Percentiles rank a stretch among this genome's conserved stretches.
These are phyloP conservation scores for Halichondria panicea DNA, from an alignment of 37 sponge, comb jelly and placozoan genomes.

Conservation along the genomic window DNA sequence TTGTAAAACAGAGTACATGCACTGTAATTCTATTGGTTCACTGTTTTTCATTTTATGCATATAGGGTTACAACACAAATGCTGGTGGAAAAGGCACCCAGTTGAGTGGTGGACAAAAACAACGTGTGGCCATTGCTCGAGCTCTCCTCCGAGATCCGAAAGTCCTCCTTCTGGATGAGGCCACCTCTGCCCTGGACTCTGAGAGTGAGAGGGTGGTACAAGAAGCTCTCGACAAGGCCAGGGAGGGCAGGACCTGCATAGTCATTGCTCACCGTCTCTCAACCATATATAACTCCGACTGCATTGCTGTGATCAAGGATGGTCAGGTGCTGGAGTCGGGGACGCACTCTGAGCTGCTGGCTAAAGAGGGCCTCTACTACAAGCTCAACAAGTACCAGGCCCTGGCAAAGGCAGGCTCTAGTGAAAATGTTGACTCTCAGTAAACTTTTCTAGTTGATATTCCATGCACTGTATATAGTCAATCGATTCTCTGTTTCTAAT, in stretches of 20 bases:
- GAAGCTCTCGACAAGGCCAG: slow-evolving; percentile 76
- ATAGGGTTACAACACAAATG: slow-evolving; percentile 60
- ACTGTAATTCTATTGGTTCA: too few species aligned
- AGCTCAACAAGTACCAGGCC: slow-evolving; percentile 57
- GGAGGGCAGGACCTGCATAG: slow-evolving; percentile 76
- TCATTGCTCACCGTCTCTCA: slow-evolving; percentile 81
- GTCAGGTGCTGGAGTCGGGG: slow-evolving; percentile 58
- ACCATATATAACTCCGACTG: slow-evolving; percentile 75
- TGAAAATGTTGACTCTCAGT: too few species aligned
- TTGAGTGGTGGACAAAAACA: slow-evolving; percentile 74
- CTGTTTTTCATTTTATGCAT: neutral
- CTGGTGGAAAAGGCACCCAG: slow-evolving; percentile 61
- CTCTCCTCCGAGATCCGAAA: slow-evolving; percentile 64
- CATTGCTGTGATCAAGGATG: slow-evolving; percentile 73
- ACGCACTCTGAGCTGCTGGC: slow-evolving; percentile 69
- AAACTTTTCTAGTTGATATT: too few species aligned
- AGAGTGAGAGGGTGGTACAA: slow-evolving; percentile 78
- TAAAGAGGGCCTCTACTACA: slow-evolving; percentile 61
- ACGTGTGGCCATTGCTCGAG: slow-evolving; percentile 73
- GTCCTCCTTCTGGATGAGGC: slow-evolving; percentile 76
- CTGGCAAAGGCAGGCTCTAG: too few species aligned
- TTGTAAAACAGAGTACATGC: too few species aligned
- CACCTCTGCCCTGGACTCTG: slow-evolving; percentile 72
- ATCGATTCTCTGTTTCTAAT: too few species aligned
- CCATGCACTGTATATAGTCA: too few species aligned